Percentiles rank a stretch among this genome's conserved stretches.
Conservation (phyloP, 2,888 invertebrate genomes). For the Mesoligia furuncula region DNA sequence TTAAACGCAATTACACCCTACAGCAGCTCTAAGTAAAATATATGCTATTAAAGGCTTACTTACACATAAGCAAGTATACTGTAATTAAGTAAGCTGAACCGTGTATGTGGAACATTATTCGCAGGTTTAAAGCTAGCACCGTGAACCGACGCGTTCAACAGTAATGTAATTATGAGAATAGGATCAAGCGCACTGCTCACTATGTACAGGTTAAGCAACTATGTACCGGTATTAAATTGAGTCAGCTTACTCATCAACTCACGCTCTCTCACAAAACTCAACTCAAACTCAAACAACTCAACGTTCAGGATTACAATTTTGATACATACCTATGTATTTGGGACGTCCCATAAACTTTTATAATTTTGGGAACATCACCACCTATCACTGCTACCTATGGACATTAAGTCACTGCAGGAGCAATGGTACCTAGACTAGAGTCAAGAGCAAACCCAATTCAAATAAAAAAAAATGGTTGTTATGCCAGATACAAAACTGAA, state of each 20-base stretch:
- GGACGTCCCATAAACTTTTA: not conserved
- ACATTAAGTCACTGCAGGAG: not conserved
- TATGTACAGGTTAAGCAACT: slow-evolving; percentile 38
- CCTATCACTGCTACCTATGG: too few relatives aligned
- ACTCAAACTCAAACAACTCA: too few relatives aligned
- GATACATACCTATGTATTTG: not conserved
- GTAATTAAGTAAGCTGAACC: slow-evolving; percentile 58
- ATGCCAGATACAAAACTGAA: not conserved
- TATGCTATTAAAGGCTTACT: slow-evolving; percentile 59
- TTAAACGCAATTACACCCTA: slow-evolving; percentile 50
- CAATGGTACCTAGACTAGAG: too few relatives aligned
- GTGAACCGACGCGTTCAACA: slow-evolving; percentile 56
- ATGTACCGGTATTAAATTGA: slow-evolving; percentile 26
- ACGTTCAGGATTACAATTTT: not conserved
- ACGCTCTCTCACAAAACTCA: not conserved
- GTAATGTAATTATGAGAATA: slow-evolving; percentile 60
- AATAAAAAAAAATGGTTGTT: too few relatives aligned
- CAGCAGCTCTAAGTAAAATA: slow-evolving; percentile 49
- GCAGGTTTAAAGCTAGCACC: slow-evolving; percentile 51
- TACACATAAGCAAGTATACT: slow-evolving; percentile 49
- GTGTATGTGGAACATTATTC: slow-evolving; percentile 55
- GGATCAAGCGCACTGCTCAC: slow-evolving; percentile 53
- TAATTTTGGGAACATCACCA: not conserved
- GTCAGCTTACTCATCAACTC: not conserved
- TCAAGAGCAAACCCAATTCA: too few relatives aligned